Base-by-base conservation (phyloP, 2,797 vertebrate species). In the Psittacula echo region DNA sequence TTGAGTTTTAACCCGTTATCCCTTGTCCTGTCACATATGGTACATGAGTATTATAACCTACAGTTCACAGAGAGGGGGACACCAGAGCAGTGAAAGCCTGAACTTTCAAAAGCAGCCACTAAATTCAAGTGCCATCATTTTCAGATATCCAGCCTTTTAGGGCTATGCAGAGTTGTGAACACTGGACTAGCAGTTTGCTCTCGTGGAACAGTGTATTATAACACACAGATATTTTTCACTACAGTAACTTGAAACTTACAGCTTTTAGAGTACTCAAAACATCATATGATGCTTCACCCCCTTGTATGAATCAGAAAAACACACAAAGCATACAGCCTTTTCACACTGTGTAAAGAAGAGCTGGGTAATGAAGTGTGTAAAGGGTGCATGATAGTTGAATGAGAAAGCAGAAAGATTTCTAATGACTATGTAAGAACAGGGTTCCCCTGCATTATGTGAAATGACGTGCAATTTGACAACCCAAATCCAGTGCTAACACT, bases 291-390 rank as follows among this genome's bases (percentile, higher is more conserved):
- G 66, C 44, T 85, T 88, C 65, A 81, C 29, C 21, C 48, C 66
- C 71, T 54, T n/a, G 53, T 23, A 39, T 24, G 54, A 71, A 67
- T 71, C 65, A 68, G 41, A 77, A 74, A 39, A 94, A 71, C 47
- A 66, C 39, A 54, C 39, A 58, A 54, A 9, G 37, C 44, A 54
- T 50, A 61, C 66, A 94, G 79, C 53, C 53, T 86, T 76, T 67
- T 89, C 87, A 66, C 14, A 87, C 91, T 92, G 83, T 50, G 82
- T 76, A 73, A 87, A 94, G 89, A 90, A 91, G 68, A 94, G 76
- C 29, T 56, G 84, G 76, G 95, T 94, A 97, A 97, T 96, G 95
- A 95, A 89, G 87, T 85, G 45, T 96, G 86, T 89, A 83, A 96
- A 95, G 79, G 94, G 79, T 90, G 60, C 34, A 53, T 51, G 47